Percentiles rank a stretch among this genome's conserved stretches.
Conservation (phyloP, 2,113 vertebrate genomes). For the Irena cyanogastra region DNA sequence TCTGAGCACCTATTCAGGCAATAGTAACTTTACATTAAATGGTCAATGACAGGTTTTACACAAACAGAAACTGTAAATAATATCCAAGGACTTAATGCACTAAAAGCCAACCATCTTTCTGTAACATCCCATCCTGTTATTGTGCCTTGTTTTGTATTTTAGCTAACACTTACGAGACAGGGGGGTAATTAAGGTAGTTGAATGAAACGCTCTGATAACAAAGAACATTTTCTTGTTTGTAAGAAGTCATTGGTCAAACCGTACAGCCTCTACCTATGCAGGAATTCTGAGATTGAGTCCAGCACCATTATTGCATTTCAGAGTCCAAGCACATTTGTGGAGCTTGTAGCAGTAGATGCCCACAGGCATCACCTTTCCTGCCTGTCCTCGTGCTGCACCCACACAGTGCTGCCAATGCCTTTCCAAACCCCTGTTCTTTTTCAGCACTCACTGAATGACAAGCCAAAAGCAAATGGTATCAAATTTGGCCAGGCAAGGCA, state of each 20-base stretch:
- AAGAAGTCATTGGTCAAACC: background rate
- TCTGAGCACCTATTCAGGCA: background rate
- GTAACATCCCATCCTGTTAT: background rate
- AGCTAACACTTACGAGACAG: background rate
- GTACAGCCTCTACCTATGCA: background rate
- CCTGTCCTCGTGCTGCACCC: rapidly evolving
- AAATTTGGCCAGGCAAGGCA: background rate
- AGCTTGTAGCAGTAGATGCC: background rate
- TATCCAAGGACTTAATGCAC: background rate
- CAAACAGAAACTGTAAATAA: background rate
- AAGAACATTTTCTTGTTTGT: background rate
- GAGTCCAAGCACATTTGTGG: background rate
- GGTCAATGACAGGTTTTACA: background rate
- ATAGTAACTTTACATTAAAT: constrained; percentile 3
- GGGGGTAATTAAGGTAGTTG: background rate
- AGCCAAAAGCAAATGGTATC: background rate
- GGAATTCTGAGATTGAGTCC: background rate
- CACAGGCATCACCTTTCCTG: background rate
- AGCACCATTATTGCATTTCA: background rate
- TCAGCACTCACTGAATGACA: background rate
- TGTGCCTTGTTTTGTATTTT: background rate
- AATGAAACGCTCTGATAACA: background rate
- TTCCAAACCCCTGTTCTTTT: background rate
- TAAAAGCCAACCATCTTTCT: background rate
- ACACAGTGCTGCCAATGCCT: background rate